phyloP scores from a whole-genome alignment of 2,113 vertebrate species.

The Sebastes schlegelii region DNA sequence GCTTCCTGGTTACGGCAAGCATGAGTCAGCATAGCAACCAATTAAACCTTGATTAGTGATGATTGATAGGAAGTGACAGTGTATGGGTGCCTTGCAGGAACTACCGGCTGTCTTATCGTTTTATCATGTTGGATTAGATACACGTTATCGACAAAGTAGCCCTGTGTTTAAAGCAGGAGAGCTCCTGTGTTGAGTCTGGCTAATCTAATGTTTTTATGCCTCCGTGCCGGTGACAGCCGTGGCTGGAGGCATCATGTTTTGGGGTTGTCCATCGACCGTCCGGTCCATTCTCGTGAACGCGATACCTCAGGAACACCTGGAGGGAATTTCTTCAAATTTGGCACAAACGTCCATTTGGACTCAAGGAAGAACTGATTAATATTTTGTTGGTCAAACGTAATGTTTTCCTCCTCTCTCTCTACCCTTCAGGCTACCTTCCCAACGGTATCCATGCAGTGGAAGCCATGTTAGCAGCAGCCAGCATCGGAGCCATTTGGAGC shows the following conservation, averaged over 20 bases:
- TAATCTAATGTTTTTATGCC: background rate
- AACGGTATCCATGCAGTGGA: constrained; percentile 91
- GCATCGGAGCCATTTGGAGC: constrained; percentile 96
- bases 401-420: background rate
- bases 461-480: constrained; percentile 94
- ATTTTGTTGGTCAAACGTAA: background rate
- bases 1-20: constrained; percentile 42
- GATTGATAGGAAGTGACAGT: constrained; percentile 27
- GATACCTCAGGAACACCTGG: too few relatives aligned
- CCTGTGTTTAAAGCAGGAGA: background rate
- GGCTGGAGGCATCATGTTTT: too few relatives aligned
- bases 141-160: constrained; percentile 11
- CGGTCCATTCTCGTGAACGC: too few relatives aligned
- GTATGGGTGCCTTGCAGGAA: background rate
- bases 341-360: too few relatives aligned
- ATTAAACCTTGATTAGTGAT: constrained; percentile 12
- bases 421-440: constrained; percentile 90
- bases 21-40: constrained; percentile 21
- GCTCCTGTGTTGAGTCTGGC: constrained; percentile 5
- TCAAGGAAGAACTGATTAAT: too few relatives aligned
- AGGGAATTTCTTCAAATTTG: too few relatives aligned
- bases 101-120: constrained; percentile 16
- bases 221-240: too few relatives aligned
- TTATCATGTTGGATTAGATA: constrained; percentile 41
- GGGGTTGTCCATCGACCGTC: too few relatives aligned